These are phyloP conservation scores for Chloropsis cyanopogon DNA, from an alignment of 2,113 vertebrate genomes.

Conservation along the genomic window DNA sequence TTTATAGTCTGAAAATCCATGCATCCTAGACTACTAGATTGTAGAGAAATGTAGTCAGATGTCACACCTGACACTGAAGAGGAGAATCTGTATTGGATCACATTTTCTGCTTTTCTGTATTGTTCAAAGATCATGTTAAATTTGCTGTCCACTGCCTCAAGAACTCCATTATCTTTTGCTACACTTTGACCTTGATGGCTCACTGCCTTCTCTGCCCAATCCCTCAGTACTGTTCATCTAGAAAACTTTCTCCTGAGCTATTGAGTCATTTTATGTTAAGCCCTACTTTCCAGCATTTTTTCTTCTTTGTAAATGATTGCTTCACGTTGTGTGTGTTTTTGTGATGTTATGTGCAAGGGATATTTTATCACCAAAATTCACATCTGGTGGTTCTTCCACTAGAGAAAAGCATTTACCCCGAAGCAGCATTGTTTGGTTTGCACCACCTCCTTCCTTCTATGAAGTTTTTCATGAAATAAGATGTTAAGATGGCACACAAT, in stretches of 20 bases:
- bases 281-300: neutral
- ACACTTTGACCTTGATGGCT: neutral
- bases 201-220: neutral
- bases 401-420: neutral
- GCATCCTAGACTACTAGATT: neutral
- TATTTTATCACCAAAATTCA: neutral
- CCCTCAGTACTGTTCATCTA: neutral
- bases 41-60: neutral
- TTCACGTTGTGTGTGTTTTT: neutral
- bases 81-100: neutral
- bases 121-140: neutral
- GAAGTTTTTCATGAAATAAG: neutral
- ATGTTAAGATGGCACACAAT: neutral
- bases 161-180: neutral
- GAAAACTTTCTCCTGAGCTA: constrained; percentile 24
- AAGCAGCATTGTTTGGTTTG: neutral
- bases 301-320: neutral
- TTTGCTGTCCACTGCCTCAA: neutral
- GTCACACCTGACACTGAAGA: neutral
- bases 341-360: neutral
- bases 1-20: neutral
- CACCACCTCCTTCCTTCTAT: neutral
- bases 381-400: neutral
- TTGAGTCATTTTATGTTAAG: neutral
- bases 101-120: neutral